A percentile compares a stretch with the other conserved stretches of the same genome.
Evolutionary conservation across 2,797 vertebrate species (phyloP).

Genomic region (Acropternis orthonyx): DNA sequence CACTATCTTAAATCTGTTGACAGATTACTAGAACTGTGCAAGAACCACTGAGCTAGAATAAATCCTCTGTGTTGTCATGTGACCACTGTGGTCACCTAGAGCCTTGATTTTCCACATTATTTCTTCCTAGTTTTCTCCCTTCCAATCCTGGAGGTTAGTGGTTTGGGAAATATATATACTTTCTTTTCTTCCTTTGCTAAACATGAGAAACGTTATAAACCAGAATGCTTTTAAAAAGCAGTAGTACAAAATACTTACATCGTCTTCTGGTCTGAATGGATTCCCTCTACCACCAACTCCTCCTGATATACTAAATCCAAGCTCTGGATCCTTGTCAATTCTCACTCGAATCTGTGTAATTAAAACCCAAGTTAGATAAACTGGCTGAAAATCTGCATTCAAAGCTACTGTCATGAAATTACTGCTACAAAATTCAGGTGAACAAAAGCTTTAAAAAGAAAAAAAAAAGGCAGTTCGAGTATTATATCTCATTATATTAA

Average conservation of each 20-base stretch:
- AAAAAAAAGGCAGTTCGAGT: neutral
- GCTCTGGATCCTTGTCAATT: slow-evolving; percentile 96
- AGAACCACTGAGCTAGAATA: neutral
- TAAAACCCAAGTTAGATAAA: slow-evolving; percentile 23
- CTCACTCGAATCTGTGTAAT: slow-evolving; percentile 88
- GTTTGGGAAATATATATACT: neutral
- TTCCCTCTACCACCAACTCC: slow-evolving; percentile 95
- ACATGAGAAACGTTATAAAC: neutral
- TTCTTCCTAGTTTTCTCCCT: neutral
- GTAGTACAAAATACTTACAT: slow-evolving; percentile 78
- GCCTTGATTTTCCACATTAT: neutral
- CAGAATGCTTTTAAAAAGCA: neutral
- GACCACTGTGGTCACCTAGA: neutral
- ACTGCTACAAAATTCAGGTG: neutral
- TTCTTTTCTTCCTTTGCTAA: neutral
- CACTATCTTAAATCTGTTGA: neutral
- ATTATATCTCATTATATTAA: neutral
- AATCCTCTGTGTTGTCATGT: neutral
- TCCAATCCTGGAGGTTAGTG: neutral
- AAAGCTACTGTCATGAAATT: neutral
- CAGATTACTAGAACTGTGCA: neutral
- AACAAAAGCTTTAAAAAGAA: neutral
- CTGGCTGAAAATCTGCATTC: neutral
- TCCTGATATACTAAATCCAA: slow-evolving; percentile 99
- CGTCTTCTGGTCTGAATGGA: slow-evolving; percentile 96